Percentiles rank a stretch among this genome's conserved stretches.
These are phyloP conservation scores for Crepidodera aurea DNA, from an alignment of 2,888 invertebrate species.

Conservation along the genomic window DNA sequence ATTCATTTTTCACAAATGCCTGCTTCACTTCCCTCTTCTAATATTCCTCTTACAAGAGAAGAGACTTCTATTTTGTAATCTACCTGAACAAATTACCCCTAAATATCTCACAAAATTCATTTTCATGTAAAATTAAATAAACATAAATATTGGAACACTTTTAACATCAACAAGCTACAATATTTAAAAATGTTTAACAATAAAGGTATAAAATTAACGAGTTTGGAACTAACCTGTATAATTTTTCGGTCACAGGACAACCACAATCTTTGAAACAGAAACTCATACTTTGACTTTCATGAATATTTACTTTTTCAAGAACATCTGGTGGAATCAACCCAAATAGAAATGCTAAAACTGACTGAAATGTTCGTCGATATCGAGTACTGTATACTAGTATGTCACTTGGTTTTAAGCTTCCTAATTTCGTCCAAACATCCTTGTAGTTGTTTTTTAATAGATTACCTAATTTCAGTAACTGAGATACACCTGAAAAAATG, in stretches of 20 bases:
- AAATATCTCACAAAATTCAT: no score
- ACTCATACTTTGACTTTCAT: conserved; percentile 81
- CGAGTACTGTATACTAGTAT: conserved; percentile 81
- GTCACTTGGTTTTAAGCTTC: conserved; percentile 65
- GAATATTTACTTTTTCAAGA: conserved; percentile 71
- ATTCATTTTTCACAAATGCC: no score
- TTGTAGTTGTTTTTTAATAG: conserved; percentile 69
- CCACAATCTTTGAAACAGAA: conserved; percentile 89
- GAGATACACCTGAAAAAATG: conserved; percentile 64
- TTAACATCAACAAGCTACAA: no score
- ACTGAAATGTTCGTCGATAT: conserved; percentile 90
- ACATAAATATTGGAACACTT: no score
- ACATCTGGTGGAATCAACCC: conserved; percentile 74
- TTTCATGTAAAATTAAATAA: no score
- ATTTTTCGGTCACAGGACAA: conserved; percentile 74
- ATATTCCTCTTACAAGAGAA: no score
- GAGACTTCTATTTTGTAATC: no score
- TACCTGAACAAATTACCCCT: no score
- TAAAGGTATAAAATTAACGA: no score
- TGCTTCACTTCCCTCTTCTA: no score
- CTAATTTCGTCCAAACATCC: conserved; percentile 61
- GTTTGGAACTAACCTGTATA: conserved; percentile 65
- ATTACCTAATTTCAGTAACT: conserved; percentile 81
- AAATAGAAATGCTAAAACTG: conserved; percentile 81
- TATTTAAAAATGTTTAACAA: no score